A percentile compares a stretch with the other conserved stretches of the same genome.
Evolutionary conservation across 2,888 invertebrate genomes (phyloP).

Genomic region (Trachelus troglodyta): DNA sequence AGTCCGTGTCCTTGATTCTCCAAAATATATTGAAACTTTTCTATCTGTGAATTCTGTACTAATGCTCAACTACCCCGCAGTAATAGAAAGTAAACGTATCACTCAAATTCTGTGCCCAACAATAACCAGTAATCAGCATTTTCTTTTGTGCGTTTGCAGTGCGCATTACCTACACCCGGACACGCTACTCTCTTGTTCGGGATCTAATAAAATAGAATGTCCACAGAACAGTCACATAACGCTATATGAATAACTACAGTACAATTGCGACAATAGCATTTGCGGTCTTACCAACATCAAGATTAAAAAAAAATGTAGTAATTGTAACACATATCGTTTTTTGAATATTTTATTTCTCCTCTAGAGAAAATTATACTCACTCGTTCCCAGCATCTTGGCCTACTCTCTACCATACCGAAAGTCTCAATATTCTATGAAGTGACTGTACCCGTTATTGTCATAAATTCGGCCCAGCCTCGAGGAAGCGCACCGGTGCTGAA

Average conservation of each 20-base stretch:
- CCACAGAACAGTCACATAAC: not conserved
- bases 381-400: not conserved
- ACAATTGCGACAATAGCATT: not conserved
- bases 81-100: not conserved
- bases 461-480: slow-evolving; percentile 33
- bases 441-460: slow-evolving; percentile 7
- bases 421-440: not conserved
- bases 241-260: not conserved
- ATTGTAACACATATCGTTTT: not conserved
- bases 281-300: not conserved
- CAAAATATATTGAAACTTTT: not conserved
- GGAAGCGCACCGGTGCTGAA: slow-evolving; percentile 8
- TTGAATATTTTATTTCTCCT: not conserved
- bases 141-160: not conserved
- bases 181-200: not conserved
- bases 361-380: not conserved
- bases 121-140: not conserved
- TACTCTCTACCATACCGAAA: not conserved
- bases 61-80: not conserved
- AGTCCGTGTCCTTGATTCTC: not conserved
- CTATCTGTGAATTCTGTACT: not conserved
- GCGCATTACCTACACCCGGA: not conserved
- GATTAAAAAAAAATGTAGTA: not conserved
- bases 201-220: not conserved
- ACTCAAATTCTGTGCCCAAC: not conserved